These are phyloP conservation scores for Lochmaea crataegi DNA, from an alignment of 2,888 invertebrate genomes.

Conservation along the genomic window DNA sequence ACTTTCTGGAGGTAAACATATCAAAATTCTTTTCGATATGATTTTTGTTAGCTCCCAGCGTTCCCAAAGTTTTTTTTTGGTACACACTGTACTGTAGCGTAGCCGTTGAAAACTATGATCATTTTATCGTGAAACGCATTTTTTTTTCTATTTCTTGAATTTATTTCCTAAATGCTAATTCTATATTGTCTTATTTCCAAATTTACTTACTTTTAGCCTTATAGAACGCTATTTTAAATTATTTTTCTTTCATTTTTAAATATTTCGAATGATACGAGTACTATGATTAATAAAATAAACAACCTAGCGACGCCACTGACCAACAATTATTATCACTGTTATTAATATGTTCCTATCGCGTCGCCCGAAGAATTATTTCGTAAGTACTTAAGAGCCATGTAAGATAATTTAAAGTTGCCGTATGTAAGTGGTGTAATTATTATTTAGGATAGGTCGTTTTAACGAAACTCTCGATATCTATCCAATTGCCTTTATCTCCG, in stretches of 20 bases:
- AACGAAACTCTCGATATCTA: neutral
- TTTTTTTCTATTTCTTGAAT: too few species aligned
- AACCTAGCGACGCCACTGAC: conserved; percentile 25
- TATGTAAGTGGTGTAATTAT: conserved; percentile 25
- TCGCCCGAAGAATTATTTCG: conserved; percentile 29
- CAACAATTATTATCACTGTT: conserved; percentile 40
- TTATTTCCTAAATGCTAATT: too few species aligned
- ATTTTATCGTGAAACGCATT: too few species aligned
- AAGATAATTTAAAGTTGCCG: conserved; percentile 36
- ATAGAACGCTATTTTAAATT: neutral
- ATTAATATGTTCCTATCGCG: conserved; percentile 40
- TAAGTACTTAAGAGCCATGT: conserved; percentile 25
- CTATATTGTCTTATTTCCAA: too few species aligned
- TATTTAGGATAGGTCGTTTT: neutral
- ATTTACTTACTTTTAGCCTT: too few species aligned
- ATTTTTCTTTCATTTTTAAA: neutral
- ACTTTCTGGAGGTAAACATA: too few species aligned
- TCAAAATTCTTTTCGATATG: too few species aligned
- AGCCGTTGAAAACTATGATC: too few species aligned
- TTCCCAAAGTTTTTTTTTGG: too few species aligned
- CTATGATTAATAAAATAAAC: neutral
- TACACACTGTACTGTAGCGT: too few species aligned
- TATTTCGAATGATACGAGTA: too few species aligned
- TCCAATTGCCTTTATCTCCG: neutral
- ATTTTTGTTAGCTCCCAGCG: too few species aligned